Evolutionary conservation across 2,113 vertebrate species (phyloP).

Genomic region (Anarhynchus alexandrinus): DNA sequence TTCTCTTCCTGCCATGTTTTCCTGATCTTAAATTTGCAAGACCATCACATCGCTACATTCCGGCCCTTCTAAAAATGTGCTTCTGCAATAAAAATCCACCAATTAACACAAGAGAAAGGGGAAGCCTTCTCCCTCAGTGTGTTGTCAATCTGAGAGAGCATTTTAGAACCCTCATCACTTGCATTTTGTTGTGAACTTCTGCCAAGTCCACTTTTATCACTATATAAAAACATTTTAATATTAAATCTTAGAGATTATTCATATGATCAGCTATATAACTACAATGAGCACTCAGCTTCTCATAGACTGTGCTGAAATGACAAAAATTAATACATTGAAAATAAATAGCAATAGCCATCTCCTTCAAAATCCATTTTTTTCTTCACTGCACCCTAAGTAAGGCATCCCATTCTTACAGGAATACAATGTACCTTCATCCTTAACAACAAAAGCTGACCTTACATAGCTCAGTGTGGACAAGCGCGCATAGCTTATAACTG

Average conservation of each 20-base stretch:
- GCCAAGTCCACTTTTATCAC: background rate
- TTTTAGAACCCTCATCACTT: background rate
- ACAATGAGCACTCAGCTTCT: background rate
- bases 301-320: background rate
- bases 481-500: background rate
- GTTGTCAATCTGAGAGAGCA: background rate
- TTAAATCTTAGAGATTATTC: background rate
- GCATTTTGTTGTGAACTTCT: background rate
- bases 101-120: background rate
- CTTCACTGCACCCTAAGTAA: background rate
- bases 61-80: background rate
- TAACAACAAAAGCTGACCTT: background rate
- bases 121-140: background rate
- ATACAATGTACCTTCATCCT: background rate
- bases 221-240: background rate
- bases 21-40: background rate
- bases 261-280: background rate
- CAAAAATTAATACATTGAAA: background rate
- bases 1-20: background rate
- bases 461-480: background rate
- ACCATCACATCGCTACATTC: background rate
- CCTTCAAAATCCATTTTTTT: background rate
- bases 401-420: background rate
- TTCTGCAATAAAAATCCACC: background rate
- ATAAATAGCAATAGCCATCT: background rate